phyloP scores from a whole-genome alignment of 2,888 invertebrate species.

The Ptilodon capucinus region DNA sequence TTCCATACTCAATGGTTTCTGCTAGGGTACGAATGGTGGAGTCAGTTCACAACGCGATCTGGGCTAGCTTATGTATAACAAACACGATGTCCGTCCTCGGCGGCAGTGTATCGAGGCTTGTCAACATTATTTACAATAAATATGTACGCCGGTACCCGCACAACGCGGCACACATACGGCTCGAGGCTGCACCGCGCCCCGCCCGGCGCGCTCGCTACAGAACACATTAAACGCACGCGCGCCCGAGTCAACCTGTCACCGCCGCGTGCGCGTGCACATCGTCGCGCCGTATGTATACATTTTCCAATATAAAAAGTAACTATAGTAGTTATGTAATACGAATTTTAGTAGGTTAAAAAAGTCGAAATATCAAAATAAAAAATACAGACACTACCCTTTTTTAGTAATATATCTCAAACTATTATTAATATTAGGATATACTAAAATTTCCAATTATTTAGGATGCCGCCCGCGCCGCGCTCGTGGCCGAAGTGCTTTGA shows the following conservation, averaged over 20 bases:
- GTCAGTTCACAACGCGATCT: neutral
- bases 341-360: slow-evolving; percentile 9
- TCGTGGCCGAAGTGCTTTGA: too few species aligned
- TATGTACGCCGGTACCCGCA: slow-evolving; percentile 61
- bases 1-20: too few species aligned
- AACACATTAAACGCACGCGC: too few species aligned
- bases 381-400: slow-evolving; percentile 42
- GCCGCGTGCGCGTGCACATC: neutral
- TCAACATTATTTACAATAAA: slow-evolving; percentile 56
- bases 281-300: neutral
- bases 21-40: too few species aligned
- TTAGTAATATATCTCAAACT: slow-evolving; percentile 35
- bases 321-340: neutral
- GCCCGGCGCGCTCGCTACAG: neutral
- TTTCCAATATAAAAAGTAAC: neutral
- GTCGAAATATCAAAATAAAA: slow-evolving; percentile 40
- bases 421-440: slow-evolving; percentile 39
- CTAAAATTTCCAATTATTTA: slow-evolving; percentile 33
- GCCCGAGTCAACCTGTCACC: too few species aligned
- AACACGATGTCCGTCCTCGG: slow-evolving; percentile 26
- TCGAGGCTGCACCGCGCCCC: neutral
- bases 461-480: slow-evolving; percentile 23
- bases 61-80: neutral
- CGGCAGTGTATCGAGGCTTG: slow-evolving; percentile 15
- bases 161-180: slow-evolving; percentile 27